Base-by-base conservation (phyloP, 2,113 vertebrate genomes). In the Protomyctophum bolini region DNA sequence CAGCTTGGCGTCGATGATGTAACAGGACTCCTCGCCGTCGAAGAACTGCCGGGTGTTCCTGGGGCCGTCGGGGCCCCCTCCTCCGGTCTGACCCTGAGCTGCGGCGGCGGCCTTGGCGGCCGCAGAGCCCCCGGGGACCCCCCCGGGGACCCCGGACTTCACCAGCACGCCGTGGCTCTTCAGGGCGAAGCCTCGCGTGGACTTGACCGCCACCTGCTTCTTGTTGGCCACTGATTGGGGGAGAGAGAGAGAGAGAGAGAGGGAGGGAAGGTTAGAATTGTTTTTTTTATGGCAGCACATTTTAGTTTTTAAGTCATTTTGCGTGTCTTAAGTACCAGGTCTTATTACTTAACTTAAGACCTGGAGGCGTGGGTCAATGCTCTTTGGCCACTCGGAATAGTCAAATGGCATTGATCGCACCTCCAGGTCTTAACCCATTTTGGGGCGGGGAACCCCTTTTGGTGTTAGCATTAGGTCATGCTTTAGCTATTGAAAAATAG, bases 1-100 rank as follows among this genome's bases (percentile, higher is more conserved):
- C 21, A 99, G 89, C 81, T 99, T 99, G 88, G 98, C 98, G 0
- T 99, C 98, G 0, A 99, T 99, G 91, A 99, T 99, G 83, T 99
- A 99, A 55, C 98, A 99, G 0, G 97, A 98, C 74, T 99, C 97
- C 82, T 99, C 98, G 0, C 98, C 97, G 0, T 99, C 97, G 0
- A 95, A 99, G 90, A 99, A 99, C 73, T 94, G 95, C 0, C 98
- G 93, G 0, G 97, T 98, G 83, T 94, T 97, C 75, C 87, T 93
- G 0, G 84, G 88, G 1, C 73, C 56, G 0, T 83, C 93, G 5
- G 98, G 90, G 0, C 93, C 92, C 0, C 83, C 92, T 0, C 84
- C 90, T 29, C 85, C 93, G 0, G 73, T 69, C 8, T 86, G 84
- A 21, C 86, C 85, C 54, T 87, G 86, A 48, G 85, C 79, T 10